These are phyloP conservation scores for Bombus cullumanus DNA, from an alignment of 1,140 invertebrate genomes.

Conservation along the genomic window DNA sequence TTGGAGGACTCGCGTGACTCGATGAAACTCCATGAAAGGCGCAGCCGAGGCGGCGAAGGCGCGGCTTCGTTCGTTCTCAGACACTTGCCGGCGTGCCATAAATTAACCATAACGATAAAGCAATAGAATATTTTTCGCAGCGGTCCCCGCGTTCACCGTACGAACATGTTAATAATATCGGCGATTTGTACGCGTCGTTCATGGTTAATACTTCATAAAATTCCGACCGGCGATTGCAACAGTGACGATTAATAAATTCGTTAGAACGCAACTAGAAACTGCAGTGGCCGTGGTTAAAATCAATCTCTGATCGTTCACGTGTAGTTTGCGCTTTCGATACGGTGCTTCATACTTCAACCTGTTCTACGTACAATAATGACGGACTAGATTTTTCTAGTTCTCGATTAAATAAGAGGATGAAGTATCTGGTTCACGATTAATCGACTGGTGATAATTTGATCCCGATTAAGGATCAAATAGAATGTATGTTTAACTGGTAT, in stretches of 20 bases:
- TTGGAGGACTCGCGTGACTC: constrained; percentile 40
- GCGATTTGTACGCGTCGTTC: constrained; percentile 36
- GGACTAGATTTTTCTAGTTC: not conserved
- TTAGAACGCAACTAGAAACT: not conserved
- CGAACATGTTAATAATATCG: constrained; percentile 33
- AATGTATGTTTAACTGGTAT: not conserved
- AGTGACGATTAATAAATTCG: constrained; percentile 32
- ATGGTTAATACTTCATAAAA: constrained; percentile 43
- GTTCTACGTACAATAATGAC: not conserved
- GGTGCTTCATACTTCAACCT: not conserved
- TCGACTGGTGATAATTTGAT: not conserved
- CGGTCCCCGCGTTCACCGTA: not conserved
- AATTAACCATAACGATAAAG: constrained; percentile 50
- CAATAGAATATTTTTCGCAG: constrained; percentile 33
- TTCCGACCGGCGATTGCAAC: constrained; percentile 15
- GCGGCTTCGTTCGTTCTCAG: constrained; percentile 27
- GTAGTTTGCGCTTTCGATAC: not conserved
- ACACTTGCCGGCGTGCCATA: constrained; percentile 12
- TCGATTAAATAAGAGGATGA: not conserved
- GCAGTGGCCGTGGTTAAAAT: not conserved
- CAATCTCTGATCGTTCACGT: no score
- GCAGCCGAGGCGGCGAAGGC: constrained; percentile 1
- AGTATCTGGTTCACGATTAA: not conserved
- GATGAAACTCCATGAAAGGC: constrained; percentile 37
- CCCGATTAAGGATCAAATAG: not conserved